These are phyloP conservation scores for Heliconius charithonia DNA, from an alignment of 2,888 invertebrate species.

Conservation along the genomic window DNA sequence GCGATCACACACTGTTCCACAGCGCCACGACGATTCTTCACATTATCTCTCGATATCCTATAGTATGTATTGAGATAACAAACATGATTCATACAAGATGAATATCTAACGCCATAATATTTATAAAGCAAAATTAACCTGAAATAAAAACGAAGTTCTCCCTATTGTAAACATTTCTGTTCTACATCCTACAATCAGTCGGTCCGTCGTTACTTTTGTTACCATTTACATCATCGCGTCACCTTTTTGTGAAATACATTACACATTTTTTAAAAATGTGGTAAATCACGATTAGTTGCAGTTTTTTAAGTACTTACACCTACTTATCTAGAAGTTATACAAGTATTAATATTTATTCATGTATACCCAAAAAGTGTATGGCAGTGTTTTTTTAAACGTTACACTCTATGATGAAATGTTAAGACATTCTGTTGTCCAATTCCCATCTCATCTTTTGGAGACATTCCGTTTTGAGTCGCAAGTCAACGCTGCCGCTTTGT, in stretches of 20 bases:
- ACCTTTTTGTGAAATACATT: not conserved
- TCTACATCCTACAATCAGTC: slow-evolving; percentile 10
- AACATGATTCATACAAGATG: slow-evolving; percentile 6
- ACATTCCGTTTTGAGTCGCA: too few relatives aligned
- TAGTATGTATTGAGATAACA: not conserved
- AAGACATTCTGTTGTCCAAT: too few relatives aligned
- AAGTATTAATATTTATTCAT: not conserved
- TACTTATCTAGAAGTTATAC: not conserved
- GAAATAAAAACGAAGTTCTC: slow-evolving; percentile 6
- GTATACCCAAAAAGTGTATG: too few relatives aligned
- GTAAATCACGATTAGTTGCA: not conserved
- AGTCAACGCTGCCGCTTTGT: too few relatives aligned
- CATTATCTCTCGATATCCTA: not conserved
- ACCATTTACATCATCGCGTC: slow-evolving; percentile 1
- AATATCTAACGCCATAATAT: slow-evolving; percentile 26
- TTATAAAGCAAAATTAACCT: slow-evolving; percentile 17
- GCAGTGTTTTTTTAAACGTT: too few relatives aligned
- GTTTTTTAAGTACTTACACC: not conserved
- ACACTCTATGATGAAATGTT: too few relatives aligned
- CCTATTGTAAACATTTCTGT: slow-evolving; percentile 26
- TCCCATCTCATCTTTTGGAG: too few relatives aligned
- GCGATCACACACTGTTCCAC: not conserved
- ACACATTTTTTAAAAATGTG: not conserved
- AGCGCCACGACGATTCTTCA: not conserved
- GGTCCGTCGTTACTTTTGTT: not conserved